Conservation (phyloP, 2,113 vertebrate species). For the Rissa tridactyla region DNA sequence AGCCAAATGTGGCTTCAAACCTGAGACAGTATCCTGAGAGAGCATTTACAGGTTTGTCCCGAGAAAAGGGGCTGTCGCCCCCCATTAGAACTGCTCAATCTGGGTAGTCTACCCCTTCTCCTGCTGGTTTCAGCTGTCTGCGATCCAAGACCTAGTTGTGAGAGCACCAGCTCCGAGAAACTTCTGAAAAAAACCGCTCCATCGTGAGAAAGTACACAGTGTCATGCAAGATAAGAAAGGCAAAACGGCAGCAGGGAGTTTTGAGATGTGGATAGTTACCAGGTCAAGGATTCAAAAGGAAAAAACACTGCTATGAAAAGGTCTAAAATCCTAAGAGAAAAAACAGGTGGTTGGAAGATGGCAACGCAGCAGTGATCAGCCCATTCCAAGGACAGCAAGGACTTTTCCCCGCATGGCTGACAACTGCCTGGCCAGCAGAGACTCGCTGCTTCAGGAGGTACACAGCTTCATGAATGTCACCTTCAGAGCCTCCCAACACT, state of each 20-base stretch:
- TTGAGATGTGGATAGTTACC: not conserved
- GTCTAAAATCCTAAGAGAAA: not conserved
- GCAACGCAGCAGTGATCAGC: not conserved
- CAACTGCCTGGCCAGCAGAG: not conserved
- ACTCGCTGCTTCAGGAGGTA: not conserved
- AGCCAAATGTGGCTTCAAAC: not conserved
- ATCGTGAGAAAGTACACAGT: not conserved
- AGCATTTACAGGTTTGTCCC: not conserved
- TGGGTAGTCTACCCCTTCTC: not conserved
- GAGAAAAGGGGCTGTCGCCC: not conserved
- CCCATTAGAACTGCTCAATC: accelerated
- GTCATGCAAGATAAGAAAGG: not conserved
- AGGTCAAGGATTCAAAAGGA: not conserved
- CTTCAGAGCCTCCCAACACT: not conserved
- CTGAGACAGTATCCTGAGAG: not conserved
- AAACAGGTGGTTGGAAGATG: not conserved
- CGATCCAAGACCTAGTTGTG: not conserved
- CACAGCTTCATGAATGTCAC: not conserved
- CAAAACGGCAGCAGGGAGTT: not conserved
- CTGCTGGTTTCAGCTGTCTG: not conserved
- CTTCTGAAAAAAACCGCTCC: not conserved
- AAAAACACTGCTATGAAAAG: not conserved
- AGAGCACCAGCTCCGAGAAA: not conserved
- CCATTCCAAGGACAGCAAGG: not conserved
- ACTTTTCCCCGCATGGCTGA: not conserved